phyloP scores from a whole-genome alignment of 2,797 vertebrate species.

The Semaprochilodus insignis region DNA sequence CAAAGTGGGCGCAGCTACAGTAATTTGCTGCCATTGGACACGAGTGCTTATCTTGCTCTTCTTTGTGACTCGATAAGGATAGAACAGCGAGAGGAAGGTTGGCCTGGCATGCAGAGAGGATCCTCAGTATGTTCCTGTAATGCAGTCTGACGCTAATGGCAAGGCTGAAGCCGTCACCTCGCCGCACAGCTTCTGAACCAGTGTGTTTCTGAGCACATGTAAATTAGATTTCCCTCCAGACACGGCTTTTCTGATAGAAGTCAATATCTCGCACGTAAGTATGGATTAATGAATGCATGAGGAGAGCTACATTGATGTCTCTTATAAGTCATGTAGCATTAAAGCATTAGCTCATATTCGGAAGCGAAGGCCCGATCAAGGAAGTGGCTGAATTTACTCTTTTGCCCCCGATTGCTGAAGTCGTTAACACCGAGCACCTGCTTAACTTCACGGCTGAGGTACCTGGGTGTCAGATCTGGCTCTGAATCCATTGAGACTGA shows the following conservation, averaged over 20 bases:
- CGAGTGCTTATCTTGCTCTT: slow-evolving; percentile 17
- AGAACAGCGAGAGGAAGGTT: slow-evolving; percentile 27
- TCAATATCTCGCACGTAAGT: neutral
- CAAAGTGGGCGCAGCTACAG: slow-evolving; percentile 27
- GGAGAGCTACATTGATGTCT: neutral
- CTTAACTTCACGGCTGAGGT: neutral
- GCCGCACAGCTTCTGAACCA: neutral
- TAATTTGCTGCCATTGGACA: slow-evolving; percentile 37
- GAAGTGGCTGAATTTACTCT: slow-evolving; percentile 13
- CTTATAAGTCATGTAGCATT: neutral
- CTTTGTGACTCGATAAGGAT: slow-evolving; percentile 36
- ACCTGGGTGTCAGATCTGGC: neutral
- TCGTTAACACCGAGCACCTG: slow-evolving; percentile 4
- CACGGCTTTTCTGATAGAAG: neutral
- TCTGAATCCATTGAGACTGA: neutral
- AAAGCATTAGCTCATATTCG: neutral
- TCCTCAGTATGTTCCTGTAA: slow-evolving; percentile 23
- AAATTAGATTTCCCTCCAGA: neutral
- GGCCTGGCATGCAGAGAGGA: slow-evolving; percentile 7
- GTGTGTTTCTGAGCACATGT: neutral
- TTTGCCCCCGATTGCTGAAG: neutral
- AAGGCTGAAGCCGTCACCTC: slow-evolving; percentile 5
- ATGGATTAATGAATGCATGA: neutral
- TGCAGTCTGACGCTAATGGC: slow-evolving; percentile 30
- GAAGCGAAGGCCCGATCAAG: neutral